A percentile compares a stretch with the other conserved stretches of the same genome.
phyloP scores from a whole-genome alignment of 2,797 vertebrate species.

The Gephyroberyx darwinii region DNA sequence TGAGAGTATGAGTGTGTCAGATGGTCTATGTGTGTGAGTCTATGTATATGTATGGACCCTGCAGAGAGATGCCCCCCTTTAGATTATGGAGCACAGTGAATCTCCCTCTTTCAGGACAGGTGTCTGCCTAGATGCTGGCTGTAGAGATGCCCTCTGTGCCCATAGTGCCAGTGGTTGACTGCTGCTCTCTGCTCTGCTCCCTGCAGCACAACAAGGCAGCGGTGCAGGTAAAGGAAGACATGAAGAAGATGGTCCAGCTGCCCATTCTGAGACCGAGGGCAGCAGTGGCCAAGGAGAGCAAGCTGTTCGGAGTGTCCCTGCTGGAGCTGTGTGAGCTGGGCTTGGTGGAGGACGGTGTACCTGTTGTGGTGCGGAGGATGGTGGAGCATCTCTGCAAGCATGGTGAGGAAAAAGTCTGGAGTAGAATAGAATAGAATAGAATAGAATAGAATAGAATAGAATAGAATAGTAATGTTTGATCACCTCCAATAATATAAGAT shows the following conservation, averaged over 20 bases:
- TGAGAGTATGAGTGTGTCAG: constrained; percentile 21
- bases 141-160: constrained; percentile 1
- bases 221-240: constrained; percentile 88
- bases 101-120: constrained; percentile 17
- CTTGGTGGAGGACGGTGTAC: constrained; percentile 84
- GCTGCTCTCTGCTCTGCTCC: constrained; percentile 70
- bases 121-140: constrained; percentile 20
- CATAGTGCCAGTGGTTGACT: constrained; percentile 69
- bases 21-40: background rate
- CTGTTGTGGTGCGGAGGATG: constrained; percentile 83
- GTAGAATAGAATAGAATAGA: background rate
- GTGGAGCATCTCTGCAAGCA: constrained; percentile 86
- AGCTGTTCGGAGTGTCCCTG: constrained; percentile 82
- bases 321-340: constrained; percentile 83
- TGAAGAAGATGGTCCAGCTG: constrained; percentile 88
- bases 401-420: constrained; percentile 77
- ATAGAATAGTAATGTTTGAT: no score
- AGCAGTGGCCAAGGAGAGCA: constrained; percentile 46
- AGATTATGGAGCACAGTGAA: constrained; percentile 1
- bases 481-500: no score
- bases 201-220: constrained; percentile 89
- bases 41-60: constrained; percentile 22
- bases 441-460: background rate
- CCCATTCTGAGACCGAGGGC: constrained; percentile 79
- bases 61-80: constrained; percentile 2